Conservation (phyloP, 2,113 vertebrate genomes). For the Origma solitaria region DNA sequence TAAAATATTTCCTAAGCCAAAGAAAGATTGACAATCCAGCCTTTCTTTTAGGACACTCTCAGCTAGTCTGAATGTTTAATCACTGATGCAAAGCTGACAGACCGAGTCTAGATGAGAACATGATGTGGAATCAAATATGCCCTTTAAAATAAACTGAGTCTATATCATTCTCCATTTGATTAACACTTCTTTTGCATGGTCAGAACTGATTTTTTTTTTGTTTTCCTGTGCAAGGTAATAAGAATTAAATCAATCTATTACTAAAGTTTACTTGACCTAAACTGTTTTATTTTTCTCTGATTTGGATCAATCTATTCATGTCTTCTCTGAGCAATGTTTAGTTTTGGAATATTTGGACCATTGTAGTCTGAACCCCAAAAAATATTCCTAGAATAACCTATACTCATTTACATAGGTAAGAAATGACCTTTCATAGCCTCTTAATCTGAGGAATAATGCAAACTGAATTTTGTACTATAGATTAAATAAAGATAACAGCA, state of each 20-base stretch:
- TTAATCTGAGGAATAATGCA: neutral
- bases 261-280: neutral
- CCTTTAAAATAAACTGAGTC: neutral
- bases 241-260: neutral
- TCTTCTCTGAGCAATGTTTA: neutral
- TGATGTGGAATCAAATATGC: neutral
- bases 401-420: neutral
- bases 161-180: neutral
- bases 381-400: neutral
- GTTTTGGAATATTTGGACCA: neutral
- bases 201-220: neutral
- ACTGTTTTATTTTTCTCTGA: neutral
- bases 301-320: rapidly evolving
- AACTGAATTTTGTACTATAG: neutral
- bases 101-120: neutral
- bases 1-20: neutral
- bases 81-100: neutral
- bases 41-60: neutral
- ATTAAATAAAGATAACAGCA: neutral
- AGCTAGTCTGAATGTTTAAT: neutral
- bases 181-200: neutral
- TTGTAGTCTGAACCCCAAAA: neutral
- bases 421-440: neutral
- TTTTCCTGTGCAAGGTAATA: neutral
- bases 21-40: neutral